Conservation (phyloP, 2,113 vertebrate species). For the Alectura lathami region DNA sequence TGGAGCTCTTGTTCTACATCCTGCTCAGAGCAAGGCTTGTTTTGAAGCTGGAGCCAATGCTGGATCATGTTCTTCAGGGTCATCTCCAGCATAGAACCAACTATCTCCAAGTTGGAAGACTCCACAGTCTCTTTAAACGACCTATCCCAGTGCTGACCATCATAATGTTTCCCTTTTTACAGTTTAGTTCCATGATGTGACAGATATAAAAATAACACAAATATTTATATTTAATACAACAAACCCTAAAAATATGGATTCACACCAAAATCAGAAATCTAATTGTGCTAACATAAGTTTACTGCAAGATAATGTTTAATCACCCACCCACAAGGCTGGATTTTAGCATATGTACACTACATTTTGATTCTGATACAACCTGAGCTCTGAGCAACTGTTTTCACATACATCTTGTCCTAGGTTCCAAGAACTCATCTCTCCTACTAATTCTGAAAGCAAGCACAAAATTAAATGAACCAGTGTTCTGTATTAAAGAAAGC, state of each 20-base stretch:
- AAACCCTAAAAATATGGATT: background rate
- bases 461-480: background rate
- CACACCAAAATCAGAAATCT: background rate
- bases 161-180: background rate
- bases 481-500: background rate
- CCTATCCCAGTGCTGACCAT: background rate
- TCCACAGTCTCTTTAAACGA: background rate
- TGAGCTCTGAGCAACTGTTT: background rate
- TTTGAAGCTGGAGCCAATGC: background rate
- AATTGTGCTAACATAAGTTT: background rate
- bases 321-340: accelerated
- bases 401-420: background rate
- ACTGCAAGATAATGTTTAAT: background rate
- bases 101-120: background rate
- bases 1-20: background rate
- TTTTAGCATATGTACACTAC: background rate
- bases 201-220: background rate
- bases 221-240: background rate
- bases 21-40: background rate
- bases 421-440: background rate
- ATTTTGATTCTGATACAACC: background rate
- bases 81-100: background rate
- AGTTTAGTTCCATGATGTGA: background rate
- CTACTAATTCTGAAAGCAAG: background rate
- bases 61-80: background rate